Evolutionary conservation across 2,888 invertebrate species (phyloP).

Genomic region (Stomorhina lunata): DNA sequence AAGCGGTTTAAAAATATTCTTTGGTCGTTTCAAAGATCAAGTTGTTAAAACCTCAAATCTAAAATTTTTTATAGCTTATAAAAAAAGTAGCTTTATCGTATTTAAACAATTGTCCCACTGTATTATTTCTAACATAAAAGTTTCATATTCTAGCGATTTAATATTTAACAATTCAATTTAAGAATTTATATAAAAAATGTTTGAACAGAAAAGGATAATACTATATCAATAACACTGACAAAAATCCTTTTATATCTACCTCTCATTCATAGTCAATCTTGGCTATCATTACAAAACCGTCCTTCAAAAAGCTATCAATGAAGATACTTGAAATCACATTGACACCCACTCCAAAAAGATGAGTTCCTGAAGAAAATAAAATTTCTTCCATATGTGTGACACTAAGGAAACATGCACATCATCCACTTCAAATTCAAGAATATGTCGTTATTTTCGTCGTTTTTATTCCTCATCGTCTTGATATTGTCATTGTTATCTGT

Average conservation of each 20-base stretch:
- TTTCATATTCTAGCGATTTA: too few relatives aligned
- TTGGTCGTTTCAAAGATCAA: too few relatives aligned
- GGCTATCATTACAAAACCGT: conserved; percentile 21
- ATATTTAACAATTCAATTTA: too few relatives aligned
- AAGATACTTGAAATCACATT: conserved; percentile 25
- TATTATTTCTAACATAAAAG: too few relatives aligned
- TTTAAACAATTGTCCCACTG: too few relatives aligned
- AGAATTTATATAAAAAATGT: too few relatives aligned
- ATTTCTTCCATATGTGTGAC: conserved; percentile 18
- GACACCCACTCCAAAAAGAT: conserved; percentile 24
- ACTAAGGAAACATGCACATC: conserved; percentile 47
- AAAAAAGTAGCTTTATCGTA: too few relatives aligned
- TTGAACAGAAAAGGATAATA: too few relatives aligned
- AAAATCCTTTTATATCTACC: not conserved
- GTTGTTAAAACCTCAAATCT: too few relatives aligned
- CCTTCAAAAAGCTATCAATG: conserved; percentile 33
- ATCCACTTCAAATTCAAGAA: conserved; percentile 53
- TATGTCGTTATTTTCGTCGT: conserved; percentile 27
- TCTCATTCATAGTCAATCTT: not conserved
- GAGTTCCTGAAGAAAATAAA: not conserved
- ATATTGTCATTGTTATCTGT: conserved; percentile 51
- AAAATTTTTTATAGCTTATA: too few relatives aligned
- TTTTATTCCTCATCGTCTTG: conserved; percentile 24
- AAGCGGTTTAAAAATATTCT: too few relatives aligned
- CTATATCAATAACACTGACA: too few relatives aligned